phyloP scores from a whole-genome alignment of 2,888 invertebrate species.

The Mylabris sibirica region DNA sequence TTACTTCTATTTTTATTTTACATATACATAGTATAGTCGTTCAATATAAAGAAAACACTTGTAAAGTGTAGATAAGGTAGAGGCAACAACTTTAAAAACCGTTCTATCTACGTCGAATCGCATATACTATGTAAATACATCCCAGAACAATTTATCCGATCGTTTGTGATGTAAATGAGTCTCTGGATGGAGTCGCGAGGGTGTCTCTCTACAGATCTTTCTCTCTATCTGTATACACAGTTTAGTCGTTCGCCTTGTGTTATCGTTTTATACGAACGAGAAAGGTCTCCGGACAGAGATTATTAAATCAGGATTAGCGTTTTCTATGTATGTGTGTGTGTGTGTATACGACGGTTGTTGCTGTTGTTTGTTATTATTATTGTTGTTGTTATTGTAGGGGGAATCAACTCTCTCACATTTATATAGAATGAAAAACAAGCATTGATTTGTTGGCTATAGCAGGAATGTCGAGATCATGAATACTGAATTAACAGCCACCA shows the following conservation, averaged over 20 bases:
- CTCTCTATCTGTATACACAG: slow-evolving; percentile 6
- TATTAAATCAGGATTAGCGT: slow-evolving; percentile 63
- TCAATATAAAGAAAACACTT: slow-evolving; percentile 26
- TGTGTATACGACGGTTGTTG: slow-evolving; percentile 54
- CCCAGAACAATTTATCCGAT: slow-evolving; percentile 56
- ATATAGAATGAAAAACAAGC: slow-evolving; percentile 52
- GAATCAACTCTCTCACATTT: not conserved
- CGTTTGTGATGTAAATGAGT: slow-evolving; percentile 55
- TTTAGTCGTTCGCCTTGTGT: slow-evolving; percentile 29
- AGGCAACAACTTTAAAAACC: slow-evolving; percentile 43
- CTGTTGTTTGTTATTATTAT: no score
- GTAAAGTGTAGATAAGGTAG: slow-evolving; percentile 42
- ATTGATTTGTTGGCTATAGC: slow-evolving; percentile 58
- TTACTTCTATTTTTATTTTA: not conserved
- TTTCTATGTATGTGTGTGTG: slow-evolving; percentile 22
- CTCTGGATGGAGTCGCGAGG: slow-evolving; percentile 40
- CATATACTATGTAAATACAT: slow-evolving; percentile 53
- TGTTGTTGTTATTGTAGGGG: slow-evolving; percentile 1
- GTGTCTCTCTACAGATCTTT: slow-evolving; percentile 53
- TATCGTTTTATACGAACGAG: slow-evolving; percentile 42
- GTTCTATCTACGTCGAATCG: slow-evolving; percentile 50
- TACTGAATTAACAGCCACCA: slow-evolving; percentile 43
- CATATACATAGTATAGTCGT: not conserved
- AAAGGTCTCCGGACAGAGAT: slow-evolving; percentile 53
- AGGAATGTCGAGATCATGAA: slow-evolving; percentile 44